A percentile compares a stretch with the other conserved stretches of the same genome.
phyloP scores from a whole-genome alignment of 2,888 invertebrate genomes.

The Orthonevra nobilis region DNA sequence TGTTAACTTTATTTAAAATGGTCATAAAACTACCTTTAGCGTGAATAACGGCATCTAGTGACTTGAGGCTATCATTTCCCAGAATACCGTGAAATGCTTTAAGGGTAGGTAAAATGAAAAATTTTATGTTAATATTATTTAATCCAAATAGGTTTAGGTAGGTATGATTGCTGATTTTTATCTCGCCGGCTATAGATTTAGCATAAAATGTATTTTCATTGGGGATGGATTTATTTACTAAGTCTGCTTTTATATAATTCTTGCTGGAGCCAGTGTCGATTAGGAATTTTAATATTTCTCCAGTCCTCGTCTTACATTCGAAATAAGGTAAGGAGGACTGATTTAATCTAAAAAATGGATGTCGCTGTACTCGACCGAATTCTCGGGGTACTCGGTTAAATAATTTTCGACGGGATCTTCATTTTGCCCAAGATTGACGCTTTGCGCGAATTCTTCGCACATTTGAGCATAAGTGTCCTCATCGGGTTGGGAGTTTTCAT shows the following conservation, averaged over 20 bases:
- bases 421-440: background rate
- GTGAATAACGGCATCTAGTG: slow-evolving; percentile 13
- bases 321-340: slow-evolving; percentile 8
- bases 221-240: background rate
- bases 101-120: slow-evolving; percentile 5
- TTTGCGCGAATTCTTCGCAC: background rate
- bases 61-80: slow-evolving; percentile 21
- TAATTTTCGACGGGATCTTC: background rate
- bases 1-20: background rate
- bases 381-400: background rate
- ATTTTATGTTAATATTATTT: slow-evolving; percentile 16
- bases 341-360: slow-evolving; percentile 11
- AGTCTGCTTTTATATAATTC: slow-evolving; percentile 9
- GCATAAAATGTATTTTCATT: background rate
- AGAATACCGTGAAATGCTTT: slow-evolving; percentile 20
- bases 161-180: slow-evolving; percentile 2
- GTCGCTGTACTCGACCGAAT: slow-evolving; percentile 10
- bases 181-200: background rate
- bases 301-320: background rate
- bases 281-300: slow-evolving; percentile 7
- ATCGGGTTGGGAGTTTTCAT: background rate
- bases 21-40: slow-evolving; percentile 17
- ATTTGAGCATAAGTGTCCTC: slow-evolving; percentile 5
- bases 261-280: slow-evolving; percentile 17
- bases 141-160: slow-evolving; percentile 2